These are phyloP conservation scores for Styela plicata DNA, from an alignment of 23 tunicate species.

Conservation along the genomic window DNA sequence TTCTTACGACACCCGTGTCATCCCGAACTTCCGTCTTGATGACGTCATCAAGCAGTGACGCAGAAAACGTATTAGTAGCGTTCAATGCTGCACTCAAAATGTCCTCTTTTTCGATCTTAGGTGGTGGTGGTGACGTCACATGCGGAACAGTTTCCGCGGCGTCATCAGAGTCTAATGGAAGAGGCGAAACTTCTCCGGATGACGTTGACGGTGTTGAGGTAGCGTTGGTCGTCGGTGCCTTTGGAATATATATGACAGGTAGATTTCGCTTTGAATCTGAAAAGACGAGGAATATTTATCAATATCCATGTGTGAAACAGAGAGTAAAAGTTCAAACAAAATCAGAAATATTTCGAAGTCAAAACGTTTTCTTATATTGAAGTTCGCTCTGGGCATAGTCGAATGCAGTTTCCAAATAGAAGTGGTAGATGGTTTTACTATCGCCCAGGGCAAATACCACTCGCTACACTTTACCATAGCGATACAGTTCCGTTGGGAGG, in stretches of 20 bases:
- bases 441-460: too few relatives aligned
- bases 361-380: too few relatives aligned
- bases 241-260: slow-evolving; percentile 40
- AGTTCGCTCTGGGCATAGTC: too few relatives aligned
- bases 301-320: too few relatives aligned
- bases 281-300: neutral
- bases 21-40: neutral
- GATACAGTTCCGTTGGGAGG: too few relatives aligned
- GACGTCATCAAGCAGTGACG: neutral
- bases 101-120: neutral
- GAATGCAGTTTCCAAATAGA: too few relatives aligned
- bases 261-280: neutral
- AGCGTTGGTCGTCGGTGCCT: neutral
- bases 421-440: too few relatives aligned
- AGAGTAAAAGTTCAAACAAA: too few relatives aligned
- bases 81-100: neutral
- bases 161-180: neutral
- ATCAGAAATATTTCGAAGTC: too few relatives aligned
- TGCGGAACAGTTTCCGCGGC: neutral
- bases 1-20: neutral
- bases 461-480: too few relatives aligned
- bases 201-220: neutral
- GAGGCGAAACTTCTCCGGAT: neutral
- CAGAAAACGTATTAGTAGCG: neutral
- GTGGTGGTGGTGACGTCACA: slow-evolving; percentile 1